These are phyloP conservation scores for Blastobasis lacticolella DNA, from an alignment of 2,888 invertebrate species.

Conservation along the genomic window DNA sequence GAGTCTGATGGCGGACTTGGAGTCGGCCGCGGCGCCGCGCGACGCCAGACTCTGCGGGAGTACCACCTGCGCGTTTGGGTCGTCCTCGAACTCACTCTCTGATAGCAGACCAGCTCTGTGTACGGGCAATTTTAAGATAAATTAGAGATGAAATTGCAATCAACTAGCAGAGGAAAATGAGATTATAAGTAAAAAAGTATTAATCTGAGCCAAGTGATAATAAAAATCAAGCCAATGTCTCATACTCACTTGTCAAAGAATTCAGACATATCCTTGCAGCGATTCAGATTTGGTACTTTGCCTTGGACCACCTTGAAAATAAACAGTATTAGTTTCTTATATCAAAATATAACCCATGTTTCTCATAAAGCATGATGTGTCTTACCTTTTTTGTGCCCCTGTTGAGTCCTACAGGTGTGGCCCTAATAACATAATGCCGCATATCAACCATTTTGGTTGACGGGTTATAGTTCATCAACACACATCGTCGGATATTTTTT, in stretches of 20 bases:
- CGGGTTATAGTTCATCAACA: constrained; percentile 92
- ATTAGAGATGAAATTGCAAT: too few species aligned
- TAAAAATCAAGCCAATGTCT: background rate
- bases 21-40: constrained; percentile 82
- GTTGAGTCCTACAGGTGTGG: constrained; percentile 92
- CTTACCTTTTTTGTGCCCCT: constrained; percentile 90
- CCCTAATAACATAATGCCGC: constrained; percentile 95
- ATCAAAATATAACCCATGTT: background rate
- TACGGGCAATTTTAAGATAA: background rate
- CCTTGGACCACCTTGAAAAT: constrained; percentile 81
- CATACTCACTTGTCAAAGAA: constrained; percentile 85
- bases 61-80: constrained; percentile 84
- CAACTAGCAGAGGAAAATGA: too few species aligned
- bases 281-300: constrained; percentile 91
- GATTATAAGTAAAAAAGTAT: too few species aligned
- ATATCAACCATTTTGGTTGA: constrained; percentile 90
- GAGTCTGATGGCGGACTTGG: constrained; percentile 85
- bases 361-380: background rate
- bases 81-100: constrained; percentile 95
- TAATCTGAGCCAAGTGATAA: too few species aligned
- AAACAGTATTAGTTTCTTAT: background rate
- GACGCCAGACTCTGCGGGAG: constrained; percentile 85
- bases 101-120: constrained; percentile 80
- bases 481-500: constrained; percentile 88
- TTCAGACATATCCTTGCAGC: constrained; percentile 89